These are phyloP conservation scores for Lepidurus apus DNA, from an alignment of 1,140 invertebrate species.

Conservation along the genomic window DNA sequence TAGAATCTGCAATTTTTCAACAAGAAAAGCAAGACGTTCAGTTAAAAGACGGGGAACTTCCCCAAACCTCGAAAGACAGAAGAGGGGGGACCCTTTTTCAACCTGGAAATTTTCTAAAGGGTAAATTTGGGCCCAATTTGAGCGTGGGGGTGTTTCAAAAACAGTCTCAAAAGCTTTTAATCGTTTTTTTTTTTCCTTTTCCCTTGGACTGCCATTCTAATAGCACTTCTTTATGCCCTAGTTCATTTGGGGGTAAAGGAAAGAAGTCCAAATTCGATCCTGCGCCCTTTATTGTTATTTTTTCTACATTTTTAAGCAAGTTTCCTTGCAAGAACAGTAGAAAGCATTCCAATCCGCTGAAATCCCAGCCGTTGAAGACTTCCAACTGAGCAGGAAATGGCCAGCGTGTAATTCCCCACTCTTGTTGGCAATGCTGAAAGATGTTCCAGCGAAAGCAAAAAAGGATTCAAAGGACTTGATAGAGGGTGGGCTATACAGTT, in stretches of 20 bases:
- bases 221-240: neutral
- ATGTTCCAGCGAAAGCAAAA: neutral
- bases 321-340: neutral
- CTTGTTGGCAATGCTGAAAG: slow-evolving; percentile 10
- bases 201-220: neutral
- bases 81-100: neutral
- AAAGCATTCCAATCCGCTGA: slow-evolving; percentile 14
- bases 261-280: neutral
- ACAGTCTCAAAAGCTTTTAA: neutral
- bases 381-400: slow-evolving; percentile 17
- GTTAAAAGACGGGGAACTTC: neutral
- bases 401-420: slow-evolving; percentile 1
- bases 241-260: neutral
- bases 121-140: neutral
- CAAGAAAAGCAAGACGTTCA: neutral
- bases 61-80: neutral
- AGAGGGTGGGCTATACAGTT: neutral
- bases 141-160: slow-evolving; percentile 12
- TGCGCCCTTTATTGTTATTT: neutral
- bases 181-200: neutral
- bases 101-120: neutral
- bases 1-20: neutral
- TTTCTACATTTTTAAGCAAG: neutral
- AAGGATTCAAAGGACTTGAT: neutral
- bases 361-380: neutral